Base-by-base conservation (phyloP, 2,888 invertebrate species). In the Standfussiana lucernea region DNA sequence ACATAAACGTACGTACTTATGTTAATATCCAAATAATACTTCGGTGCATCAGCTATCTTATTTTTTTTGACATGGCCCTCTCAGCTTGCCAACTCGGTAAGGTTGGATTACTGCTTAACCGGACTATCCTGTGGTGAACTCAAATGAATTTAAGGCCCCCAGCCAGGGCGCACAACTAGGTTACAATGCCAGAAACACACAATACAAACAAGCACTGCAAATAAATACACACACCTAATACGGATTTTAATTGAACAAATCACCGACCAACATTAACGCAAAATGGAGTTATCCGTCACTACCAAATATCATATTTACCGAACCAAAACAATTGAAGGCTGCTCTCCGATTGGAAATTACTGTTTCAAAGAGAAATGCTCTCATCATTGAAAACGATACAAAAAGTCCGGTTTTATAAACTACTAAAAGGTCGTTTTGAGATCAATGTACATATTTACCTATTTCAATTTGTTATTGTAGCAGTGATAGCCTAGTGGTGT, bases 261-360 rank as follows among this genome's bases (percentile, higher is more conserved):
- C 35, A 65, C 65, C 18, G 21, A n/a, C 56, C 3, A 21, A 21
- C 10, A 32, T 64, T 28, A 28, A n/a, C 4, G 13, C n/a, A 47
- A 8, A 24, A 62, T 32, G 3, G 28, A 69, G 10, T 40, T 45
- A 50, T 59, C 47, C 53, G 0, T 56, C 28, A 47, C 62, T 15
- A 42, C 13, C 56, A 71, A 73, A 75, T 24, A 59, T 62, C 59
- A 67, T 72, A 69, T 79, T 67, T 69, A 72, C 61, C 18, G 64
- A 64, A 37, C 37, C n/a, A 68, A 76, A 28, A 82, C 72, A 77
- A 53, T 74, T 24, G 50, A 72, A 65, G 15, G 56, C 50, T 45
- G 67, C 67, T 69, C 67, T 47, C 24, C 40, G 67, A 79, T 77
- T 69, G 66, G 32, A 77, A 74, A 82, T 61, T 45, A 72, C 70